These are phyloP conservation scores for Drosophila ercepeae DNA, from an alignment of 1,140 invertebrate genomes.

Conservation along the genomic window DNA sequence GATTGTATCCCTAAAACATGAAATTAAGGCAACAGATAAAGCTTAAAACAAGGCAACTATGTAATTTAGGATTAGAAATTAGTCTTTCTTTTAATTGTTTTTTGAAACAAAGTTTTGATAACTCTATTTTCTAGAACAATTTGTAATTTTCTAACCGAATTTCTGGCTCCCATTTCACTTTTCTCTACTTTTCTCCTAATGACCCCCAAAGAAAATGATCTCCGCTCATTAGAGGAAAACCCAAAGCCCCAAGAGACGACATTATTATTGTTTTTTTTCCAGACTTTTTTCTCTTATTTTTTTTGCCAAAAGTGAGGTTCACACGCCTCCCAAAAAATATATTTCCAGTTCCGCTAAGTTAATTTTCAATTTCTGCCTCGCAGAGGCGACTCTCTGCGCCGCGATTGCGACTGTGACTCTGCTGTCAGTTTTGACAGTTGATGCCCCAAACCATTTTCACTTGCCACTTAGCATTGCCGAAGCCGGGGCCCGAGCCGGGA, in stretches of 20 bases:
- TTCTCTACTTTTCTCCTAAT: slow-evolving; percentile 50
- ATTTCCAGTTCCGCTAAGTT: slow-evolving; percentile 78
- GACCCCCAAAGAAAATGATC: slow-evolving; percentile 70
- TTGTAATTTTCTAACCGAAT: slow-evolving; percentile 24
- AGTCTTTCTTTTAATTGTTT: too few species aligned
- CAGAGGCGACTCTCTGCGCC: slow-evolving; percentile 21
- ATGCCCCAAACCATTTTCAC: slow-evolving; percentile 78
- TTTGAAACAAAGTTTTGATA: slow-evolving; percentile 9
- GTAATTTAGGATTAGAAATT: too few species aligned
- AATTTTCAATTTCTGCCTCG: slow-evolving; percentile 68
- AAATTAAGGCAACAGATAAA: slow-evolving; percentile 26
- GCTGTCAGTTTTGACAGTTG: slow-evolving; percentile 81
- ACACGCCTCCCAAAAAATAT: slow-evolving; percentile 67
- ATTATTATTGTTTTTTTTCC: slow-evolving; percentile 47
- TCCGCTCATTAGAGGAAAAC: slow-evolving; percentile 61
- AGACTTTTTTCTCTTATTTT: background rate
- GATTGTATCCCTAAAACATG: slow-evolving; percentile 20
- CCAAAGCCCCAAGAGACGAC: slow-evolving; percentile 33
- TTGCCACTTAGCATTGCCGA: slow-evolving; percentile 78
- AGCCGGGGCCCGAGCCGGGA: too few species aligned
- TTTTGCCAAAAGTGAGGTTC: slow-evolving; percentile 42
- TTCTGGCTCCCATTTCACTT: slow-evolving; percentile 24
- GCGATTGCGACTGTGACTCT: slow-evolving; percentile 30
- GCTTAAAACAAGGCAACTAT: too few species aligned
- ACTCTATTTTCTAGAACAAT: slow-evolving; percentile 7